A percentile compares a stretch with the other conserved stretches of the same genome.
Evolutionary conservation across 1,140 invertebrate species (phyloP).

Genomic region (Goniozus legneri): DNA sequence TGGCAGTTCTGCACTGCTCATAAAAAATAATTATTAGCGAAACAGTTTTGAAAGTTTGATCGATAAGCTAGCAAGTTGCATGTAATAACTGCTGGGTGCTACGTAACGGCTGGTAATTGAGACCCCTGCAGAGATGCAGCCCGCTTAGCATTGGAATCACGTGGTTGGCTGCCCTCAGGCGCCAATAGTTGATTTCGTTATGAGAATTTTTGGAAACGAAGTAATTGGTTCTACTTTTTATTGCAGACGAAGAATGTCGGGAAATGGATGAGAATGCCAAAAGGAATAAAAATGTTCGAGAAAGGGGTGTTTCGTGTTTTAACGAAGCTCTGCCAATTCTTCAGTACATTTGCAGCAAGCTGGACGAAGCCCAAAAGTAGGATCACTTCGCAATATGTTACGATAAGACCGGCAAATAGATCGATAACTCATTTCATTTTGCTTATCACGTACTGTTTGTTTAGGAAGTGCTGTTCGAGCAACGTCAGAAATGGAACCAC

Average conservation of each 20-base stretch:
- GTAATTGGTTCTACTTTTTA: constrained; percentile 5
- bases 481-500: constrained; percentile 60
- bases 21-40: too few relatives aligned
- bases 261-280: constrained; percentile 66
- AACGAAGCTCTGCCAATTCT: constrained; percentile 87
- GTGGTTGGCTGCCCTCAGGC: neutral
- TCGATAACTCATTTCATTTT: neutral
- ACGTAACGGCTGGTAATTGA: too few relatives aligned
- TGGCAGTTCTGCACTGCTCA: too few relatives aligned
- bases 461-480: constrained; percentile 51
- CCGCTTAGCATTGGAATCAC: constrained; percentile 8
- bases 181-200: neutral
- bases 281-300: constrained; percentile 59
- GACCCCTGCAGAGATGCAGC: neutral
- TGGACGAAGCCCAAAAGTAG: constrained; percentile 78
- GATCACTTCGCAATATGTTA: constrained; percentile 17
- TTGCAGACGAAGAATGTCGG: constrained; percentile 71
- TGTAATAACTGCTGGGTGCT: too few relatives aligned
- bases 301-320: constrained; percentile 77
- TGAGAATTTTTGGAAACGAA: too few relatives aligned
- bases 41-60: constrained; percentile 18
- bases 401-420: neutral
- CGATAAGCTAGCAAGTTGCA: constrained; percentile 16
- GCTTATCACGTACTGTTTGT: neutral
- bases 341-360: constrained; percentile 81